Evolutionary conservation across 2,797 vertebrate genomes (phyloP).

Genomic region (Cheirogaleus major): DNA sequence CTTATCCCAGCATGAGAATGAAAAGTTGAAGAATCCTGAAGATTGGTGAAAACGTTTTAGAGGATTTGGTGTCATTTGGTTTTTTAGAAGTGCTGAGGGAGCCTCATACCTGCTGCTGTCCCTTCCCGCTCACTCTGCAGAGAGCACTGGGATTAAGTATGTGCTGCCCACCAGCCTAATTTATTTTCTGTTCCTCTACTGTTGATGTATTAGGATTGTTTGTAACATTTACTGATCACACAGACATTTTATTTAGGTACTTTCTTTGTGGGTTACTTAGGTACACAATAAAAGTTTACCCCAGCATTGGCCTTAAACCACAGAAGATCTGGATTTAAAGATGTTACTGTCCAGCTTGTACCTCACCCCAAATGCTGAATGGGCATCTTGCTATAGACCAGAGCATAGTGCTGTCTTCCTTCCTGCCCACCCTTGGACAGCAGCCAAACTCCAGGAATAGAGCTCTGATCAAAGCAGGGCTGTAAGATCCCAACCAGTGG

Average conservation of each 20-base stretch:
- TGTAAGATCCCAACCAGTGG: neutral
- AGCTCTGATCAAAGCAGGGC: neutral
- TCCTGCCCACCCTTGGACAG: neutral
- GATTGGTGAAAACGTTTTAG: neutral
- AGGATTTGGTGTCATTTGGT: neutral
- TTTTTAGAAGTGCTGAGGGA: conserved; percentile 63
- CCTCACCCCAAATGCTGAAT: neutral
- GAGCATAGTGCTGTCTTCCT: neutral
- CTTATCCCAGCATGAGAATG: neutral
- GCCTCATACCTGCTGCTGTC: conserved; percentile 24
- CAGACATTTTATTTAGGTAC: neutral
- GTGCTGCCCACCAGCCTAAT: neutral
- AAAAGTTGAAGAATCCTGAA: neutral
- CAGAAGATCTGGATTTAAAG: neutral
- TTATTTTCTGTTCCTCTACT: neutral
- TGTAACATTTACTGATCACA: conserved; percentile 12
- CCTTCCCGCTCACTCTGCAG: neutral
- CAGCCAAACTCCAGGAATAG: neutral
- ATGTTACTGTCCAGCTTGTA: neutral
- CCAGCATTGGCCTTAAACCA: neutral
- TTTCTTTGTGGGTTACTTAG: conserved; percentile 41
- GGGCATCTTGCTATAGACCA: neutral
- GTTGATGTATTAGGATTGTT: neutral
- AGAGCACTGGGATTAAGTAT: neutral
- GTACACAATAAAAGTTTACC: conserved; percentile 5